phyloP scores from a whole-genome alignment of 2,113 vertebrate species.

The Mormyrus iriodes region DNA sequence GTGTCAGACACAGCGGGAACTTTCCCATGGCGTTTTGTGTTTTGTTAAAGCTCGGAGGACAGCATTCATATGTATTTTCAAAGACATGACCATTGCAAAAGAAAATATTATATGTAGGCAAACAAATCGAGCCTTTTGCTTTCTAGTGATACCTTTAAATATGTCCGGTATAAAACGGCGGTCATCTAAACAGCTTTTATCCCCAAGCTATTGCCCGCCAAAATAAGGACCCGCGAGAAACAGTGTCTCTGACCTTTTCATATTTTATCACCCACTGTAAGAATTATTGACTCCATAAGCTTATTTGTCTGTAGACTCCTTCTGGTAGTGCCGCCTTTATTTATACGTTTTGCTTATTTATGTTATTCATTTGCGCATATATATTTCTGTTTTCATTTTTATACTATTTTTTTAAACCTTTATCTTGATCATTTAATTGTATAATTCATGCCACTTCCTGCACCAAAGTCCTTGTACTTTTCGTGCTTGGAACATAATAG shows the following conservation, averaged over 20 bases:
- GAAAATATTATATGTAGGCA: background rate
- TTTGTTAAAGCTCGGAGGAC: background rate
- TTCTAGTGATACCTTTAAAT: background rate
- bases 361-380: background rate
- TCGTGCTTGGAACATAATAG: background rate
- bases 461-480: background rate
- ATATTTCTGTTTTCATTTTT: background rate
- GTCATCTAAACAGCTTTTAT: background rate
- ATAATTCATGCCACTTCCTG: background rate
- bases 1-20: background rate
- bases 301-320: background rate
- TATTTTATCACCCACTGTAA: background rate
- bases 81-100: background rate
- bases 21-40: slow-evolving; percentile 3
- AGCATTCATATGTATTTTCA: background rate
- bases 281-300: background rate
- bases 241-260: background rate
- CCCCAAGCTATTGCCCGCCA: background rate
- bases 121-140: background rate
- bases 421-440: background rate
- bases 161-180: background rate
- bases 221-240: background rate
- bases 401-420: background rate
- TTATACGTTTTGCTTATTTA: background rate
- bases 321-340: background rate